Evolutionary conservation across 1,140 invertebrate genomes (phyloP), one percentile per base, ranked within the genome.

Genomic region (Venturia canescens): DNA sequence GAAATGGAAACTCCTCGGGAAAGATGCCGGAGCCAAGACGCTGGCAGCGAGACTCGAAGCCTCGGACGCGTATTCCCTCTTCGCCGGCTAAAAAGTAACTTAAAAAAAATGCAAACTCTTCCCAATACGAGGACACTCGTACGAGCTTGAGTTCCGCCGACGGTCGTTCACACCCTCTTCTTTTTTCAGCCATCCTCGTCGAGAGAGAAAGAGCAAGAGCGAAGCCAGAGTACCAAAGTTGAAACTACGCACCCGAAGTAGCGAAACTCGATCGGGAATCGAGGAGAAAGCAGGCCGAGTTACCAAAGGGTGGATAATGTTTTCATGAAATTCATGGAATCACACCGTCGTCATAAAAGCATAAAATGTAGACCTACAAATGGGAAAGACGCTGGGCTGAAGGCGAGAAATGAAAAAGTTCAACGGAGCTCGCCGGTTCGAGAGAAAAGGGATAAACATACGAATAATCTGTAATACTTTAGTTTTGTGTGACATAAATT

Each of bases 181-280:
- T 71, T 38, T 44, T 5, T 29, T 6, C 29, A 29, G n/a, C 31
- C 69, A 34, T 71, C n/a, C 21, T 71, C 44, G 11, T 71, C 48
- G 31, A 34, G 31, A 34, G 31, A 44, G 38, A 44, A 9, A 44
- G 38, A 44, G 38, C 1, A 11, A 44, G 38, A 53, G 50, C 18
- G 50, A 53, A 44, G 69, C 48, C 3, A 23, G 69, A 31, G 21
- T 71, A 38, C 69, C 69, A 71, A 71, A 71, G 69, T 83, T 83
- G 71, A 79, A 83, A 80, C 78, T 72, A 82, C 78, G 72, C 77
- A 79, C 50, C 16, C 50, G 50, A 53, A 21, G n/a, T 53, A 53
- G 6, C 1, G 7, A n/a, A 53, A 53, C 50, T 53, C 50, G 50
- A 21, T 53, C 18, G n/a, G n/a, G n/a, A 18, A 53, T 1, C 3